Evolutionary conservation across 2,888 invertebrate species (phyloP), one percentile per base, ranked within the genome.

Genomic region (Neocrepidodera transversa): DNA sequence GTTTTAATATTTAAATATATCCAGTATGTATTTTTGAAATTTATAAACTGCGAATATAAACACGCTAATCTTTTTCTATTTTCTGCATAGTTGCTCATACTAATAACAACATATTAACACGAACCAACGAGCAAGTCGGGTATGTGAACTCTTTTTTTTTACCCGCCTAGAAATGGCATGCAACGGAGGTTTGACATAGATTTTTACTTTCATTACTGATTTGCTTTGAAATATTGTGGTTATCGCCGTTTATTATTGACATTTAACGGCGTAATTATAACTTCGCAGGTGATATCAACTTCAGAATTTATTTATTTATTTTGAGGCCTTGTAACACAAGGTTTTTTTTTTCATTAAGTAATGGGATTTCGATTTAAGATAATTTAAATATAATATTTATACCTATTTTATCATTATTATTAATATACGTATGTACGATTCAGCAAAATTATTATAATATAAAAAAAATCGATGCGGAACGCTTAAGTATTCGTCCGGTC

Each of bases 141-240:
- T 50, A 20, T 45, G 47, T 54, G 17, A 42, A 54, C 26, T 36
- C 13, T 54, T 58, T 50, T 56, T 60, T 45, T 36, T 51, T 43
- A 42, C 38, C 60, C 60, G 53, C 63, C 63, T 58, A 48, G 51
- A 47, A 63, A 54, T 60, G 51, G 63, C 63, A 60, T 63, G 60
- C 58, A 55, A 61, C 60, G 40, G 32, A 16, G 49, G 49, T 59
- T 56, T 51, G 56, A 60, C 55, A 60, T 32, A 60, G 50, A 52
- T 60, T 63, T 63, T 63, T 61, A 47, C 55, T 63, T 53, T 63
- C 53, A 58, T 50, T 54, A 43, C 52, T 52, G 52, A 52, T 52
- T 48, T 28, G 17, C 20, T 40, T 35, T 55, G 51, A 58, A 58
- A 50, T 58, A 58, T 51, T 58, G 45, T 58, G 51, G 36, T 58